Evolutionary conservation across 35 echinoderm and acorn worm genomes (phyloP).

Genomic region (Lytechinus variegatus): DNA sequence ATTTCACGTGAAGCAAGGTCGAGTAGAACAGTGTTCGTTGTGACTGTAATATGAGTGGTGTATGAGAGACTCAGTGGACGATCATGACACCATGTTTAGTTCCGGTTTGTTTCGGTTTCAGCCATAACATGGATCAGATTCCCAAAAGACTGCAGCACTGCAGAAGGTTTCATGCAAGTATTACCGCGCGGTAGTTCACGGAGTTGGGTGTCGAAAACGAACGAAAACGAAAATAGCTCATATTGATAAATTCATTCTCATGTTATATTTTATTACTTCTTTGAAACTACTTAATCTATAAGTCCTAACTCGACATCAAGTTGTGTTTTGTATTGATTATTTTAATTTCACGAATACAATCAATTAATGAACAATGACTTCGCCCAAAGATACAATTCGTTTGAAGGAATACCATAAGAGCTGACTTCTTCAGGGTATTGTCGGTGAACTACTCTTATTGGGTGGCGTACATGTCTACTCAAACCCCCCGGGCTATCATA

Average conservation of each 20-base stretch:
- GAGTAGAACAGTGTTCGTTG: not conserved
- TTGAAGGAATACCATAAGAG: too few species aligned
- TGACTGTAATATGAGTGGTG: not conserved
- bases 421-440: too few species aligned
- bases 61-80: not conserved
- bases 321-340: too few species aligned
- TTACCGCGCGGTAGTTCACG: not conserved
- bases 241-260: too few species aligned
- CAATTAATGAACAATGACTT: too few species aligned
- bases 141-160: not conserved
- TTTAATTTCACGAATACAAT: too few species aligned
- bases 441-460: not conserved
- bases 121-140: slow-evolving; percentile 1
- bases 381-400: too few species aligned
- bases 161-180: not conserved
- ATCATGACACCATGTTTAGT: not conserved
- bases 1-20: not conserved
- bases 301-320: too few species aligned
- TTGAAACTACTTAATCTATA: too few species aligned
- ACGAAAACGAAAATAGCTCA: too few species aligned
- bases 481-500: not conserved
- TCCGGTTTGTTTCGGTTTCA: slow-evolving; percentile 17
- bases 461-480: not conserved
- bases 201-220: too few species aligned
- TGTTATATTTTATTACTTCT: too few species aligned